These are phyloP conservation scores for Cheirogaleus major DNA, from an alignment of 2,797 vertebrate species.

Conservation along the genomic window DNA sequence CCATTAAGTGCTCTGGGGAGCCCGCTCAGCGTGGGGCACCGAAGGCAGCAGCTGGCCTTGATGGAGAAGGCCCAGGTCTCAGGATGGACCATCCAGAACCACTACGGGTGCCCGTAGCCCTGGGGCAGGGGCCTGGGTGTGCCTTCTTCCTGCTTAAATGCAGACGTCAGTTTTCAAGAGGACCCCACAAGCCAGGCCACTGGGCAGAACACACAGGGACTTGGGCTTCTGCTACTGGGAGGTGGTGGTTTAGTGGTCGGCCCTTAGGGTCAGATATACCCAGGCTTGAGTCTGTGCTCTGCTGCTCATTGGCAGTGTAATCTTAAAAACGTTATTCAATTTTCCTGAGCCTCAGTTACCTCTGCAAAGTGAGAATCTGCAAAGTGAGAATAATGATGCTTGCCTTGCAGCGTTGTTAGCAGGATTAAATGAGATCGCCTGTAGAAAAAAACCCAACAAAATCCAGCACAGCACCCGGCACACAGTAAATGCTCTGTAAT, in stretches of 20 bases:
- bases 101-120: neutral
- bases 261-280: neutral
- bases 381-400: neutral
- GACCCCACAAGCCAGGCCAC: neutral
- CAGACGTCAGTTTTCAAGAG: neutral
- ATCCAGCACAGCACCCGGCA: too few species aligned
- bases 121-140: neutral
- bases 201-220: neutral
- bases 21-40: accelerated
- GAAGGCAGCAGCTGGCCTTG: neutral
- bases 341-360: neutral
- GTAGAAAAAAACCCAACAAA: neutral
- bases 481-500: neutral
- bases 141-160: neutral
- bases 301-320: neutral
- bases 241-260: too few species aligned
- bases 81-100: neutral
- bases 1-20: neutral
- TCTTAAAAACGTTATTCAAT: neutral
- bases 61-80: neutral
- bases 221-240: neutral
- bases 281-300: neutral
- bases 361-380: neutral
- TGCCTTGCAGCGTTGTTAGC: neutral
- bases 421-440: neutral